Evolutionary conservation across 2,888 invertebrate genomes (phyloP).

Genomic region (Ceraclea dissimilis): DNA sequence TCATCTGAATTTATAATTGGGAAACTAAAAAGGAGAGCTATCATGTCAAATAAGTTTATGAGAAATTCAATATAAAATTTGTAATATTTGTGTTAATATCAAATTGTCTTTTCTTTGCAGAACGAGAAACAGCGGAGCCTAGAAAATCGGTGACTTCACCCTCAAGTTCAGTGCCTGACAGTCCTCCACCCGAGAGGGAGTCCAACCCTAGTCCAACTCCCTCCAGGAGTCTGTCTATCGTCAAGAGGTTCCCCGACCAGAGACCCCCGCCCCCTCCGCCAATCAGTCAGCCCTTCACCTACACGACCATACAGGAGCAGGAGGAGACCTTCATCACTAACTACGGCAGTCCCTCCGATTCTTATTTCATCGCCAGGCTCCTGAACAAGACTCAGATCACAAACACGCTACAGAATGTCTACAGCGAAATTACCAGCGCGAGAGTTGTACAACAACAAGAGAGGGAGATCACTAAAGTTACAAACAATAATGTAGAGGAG

Average conservation of each 20-base stretch:
- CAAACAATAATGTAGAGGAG: slow-evolving; percentile 19
- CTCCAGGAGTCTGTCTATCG: slow-evolving; percentile 14
- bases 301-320: slow-evolving; percentile 27
- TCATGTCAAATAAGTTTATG: no score
- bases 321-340: slow-evolving; percentile 34
- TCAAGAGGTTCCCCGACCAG: slow-evolving; percentile 22
- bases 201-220: background rate
- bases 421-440: slow-evolving; percentile 35
- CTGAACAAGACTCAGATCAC: slow-evolving; percentile 38
- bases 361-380: slow-evolving; percentile 44
- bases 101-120: slow-evolving; percentile 10
- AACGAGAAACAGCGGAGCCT: slow-evolving; percentile 26
- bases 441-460: slow-evolving; percentile 2
- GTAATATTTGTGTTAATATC: no score
- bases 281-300: background rate
- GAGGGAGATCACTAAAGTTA: slow-evolving; percentile 6
- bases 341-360: slow-evolving; percentile 45
- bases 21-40: no score
- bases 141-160: slow-evolving; percentile 5
- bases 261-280: slow-evolving; percentile 22
- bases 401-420: slow-evolving; percentile 41
- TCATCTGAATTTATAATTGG: no score
- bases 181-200: background rate
- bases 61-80: no score
- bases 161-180: slow-evolving; percentile 1